phyloP scores from a whole-genome alignment of 1,140 invertebrate genomes.

The Dendroctonus valens region DNA sequence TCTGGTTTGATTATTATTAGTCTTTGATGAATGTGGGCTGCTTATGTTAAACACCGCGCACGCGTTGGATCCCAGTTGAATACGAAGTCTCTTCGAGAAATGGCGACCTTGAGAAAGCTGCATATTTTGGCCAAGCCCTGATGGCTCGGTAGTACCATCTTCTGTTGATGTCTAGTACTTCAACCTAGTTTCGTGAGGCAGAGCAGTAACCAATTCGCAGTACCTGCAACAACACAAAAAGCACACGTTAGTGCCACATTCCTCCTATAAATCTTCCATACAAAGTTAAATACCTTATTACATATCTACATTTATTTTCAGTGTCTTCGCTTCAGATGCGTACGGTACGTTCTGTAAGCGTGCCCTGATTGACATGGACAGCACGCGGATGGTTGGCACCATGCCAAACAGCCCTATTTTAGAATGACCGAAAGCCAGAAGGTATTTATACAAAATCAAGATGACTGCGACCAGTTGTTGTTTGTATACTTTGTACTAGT shows the following conservation, averaged over 20 bases:
- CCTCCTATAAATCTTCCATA: neutral
- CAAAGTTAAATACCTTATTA: neutral
- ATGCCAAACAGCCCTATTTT: constrained; percentile 27
- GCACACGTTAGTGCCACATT: neutral
- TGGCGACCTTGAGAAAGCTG: neutral
- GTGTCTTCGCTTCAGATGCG: constrained; percentile 1
- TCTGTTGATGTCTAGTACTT: neutral
- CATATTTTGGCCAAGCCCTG: constrained; percentile 9
- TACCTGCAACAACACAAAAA: neutral
- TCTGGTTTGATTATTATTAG: neutral
- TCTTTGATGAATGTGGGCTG: neutral
- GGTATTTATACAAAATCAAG: constrained; percentile 28
- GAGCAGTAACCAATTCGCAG: neutral
- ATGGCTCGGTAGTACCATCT: constrained; percentile 11
- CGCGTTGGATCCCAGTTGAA: constrained; percentile 29
- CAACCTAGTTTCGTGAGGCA: neutral
- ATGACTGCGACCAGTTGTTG: constrained; percentile 18
- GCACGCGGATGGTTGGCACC: constrained; percentile 22
- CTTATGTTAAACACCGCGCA: constrained; percentile 9
- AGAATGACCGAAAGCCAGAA: constrained; percentile 26
- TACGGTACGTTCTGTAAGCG: neutral
- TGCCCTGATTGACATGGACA: constrained; percentile 2
- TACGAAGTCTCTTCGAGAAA: constrained; percentile 29
- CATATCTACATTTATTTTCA: neutral
- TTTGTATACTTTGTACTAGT: constrained; percentile 14